Percentiles rank a stretch among this genome's conserved stretches.
Evolutionary conservation across 2,797 vertebrate genomes (phyloP).

Genomic region (Trichosurus vulpecula): DNA sequence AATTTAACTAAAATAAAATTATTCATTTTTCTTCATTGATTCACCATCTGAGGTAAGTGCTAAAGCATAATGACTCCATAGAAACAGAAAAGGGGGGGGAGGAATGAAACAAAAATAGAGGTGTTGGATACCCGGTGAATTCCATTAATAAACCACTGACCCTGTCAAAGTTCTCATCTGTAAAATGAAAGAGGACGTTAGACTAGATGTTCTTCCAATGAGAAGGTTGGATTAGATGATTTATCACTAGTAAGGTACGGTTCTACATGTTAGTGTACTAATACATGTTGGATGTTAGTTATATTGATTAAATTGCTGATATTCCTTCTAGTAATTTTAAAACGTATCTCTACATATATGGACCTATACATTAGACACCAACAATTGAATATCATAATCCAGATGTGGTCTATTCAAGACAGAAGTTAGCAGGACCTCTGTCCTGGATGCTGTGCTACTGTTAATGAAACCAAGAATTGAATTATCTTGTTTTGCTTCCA

Average conservation of each 20-base stretch:
- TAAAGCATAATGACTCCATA: neutral
- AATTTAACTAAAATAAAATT: slow-evolving; percentile 14
- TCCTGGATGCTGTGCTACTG: neutral
- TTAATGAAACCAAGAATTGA: neutral
- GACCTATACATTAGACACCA: neutral
- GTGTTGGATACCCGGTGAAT: neutral
- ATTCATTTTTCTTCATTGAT: neutral
- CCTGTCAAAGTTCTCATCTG: neutral
- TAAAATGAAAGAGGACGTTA: neutral
- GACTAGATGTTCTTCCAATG: neutral
- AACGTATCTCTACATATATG: no score
- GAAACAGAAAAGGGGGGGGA: neutral
- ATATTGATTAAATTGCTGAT: neutral
- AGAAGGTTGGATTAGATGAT: neutral
- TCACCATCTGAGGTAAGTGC: neutral
- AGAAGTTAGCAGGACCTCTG: neutral
- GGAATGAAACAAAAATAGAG: neutral
- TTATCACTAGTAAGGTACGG: neutral
- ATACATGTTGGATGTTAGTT: neutral
- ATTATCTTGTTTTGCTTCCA: neutral
- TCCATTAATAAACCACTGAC: neutral
- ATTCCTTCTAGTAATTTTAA: neutral
- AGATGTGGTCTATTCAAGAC: neutral
- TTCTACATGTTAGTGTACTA: neutral
- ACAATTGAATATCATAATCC: neutral